Evolutionary conservation across 2,888 invertebrate species (phyloP).

Genomic region (Noctua pronuba): DNA sequence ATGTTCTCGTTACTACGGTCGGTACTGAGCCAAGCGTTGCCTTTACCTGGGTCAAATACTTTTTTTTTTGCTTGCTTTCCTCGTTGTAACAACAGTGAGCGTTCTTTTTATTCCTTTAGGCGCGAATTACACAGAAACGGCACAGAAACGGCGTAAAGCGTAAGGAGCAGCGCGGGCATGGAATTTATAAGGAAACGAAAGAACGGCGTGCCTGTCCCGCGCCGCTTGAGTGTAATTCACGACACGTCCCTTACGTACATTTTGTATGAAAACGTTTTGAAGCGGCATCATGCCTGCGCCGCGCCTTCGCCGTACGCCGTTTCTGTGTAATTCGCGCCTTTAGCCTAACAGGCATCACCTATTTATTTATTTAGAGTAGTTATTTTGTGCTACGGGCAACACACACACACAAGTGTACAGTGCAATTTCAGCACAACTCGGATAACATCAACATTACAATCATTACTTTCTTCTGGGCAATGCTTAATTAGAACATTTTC

Average conservation of each 20-base stretch:
- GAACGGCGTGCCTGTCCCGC: too few relatives aligned
- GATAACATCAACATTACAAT: not conserved
- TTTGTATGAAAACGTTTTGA: too few relatives aligned
- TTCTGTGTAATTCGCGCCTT: too few relatives aligned
- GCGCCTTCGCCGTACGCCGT: too few relatives aligned
- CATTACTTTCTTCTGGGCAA: not conserved
- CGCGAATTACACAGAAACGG: too few relatives aligned
- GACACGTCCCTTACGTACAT: too few relatives aligned
- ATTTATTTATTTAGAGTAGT: not conserved
- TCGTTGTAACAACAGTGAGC: not conserved
- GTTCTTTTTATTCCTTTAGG: not conserved
- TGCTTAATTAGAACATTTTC: slow-evolving; percentile 20
- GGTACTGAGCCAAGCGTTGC: not conserved
- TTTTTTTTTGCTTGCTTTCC: not conserved
- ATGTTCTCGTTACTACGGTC: not conserved
- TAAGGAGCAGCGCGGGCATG: too few relatives aligned
- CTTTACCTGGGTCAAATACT: not conserved
- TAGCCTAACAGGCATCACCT: not conserved
- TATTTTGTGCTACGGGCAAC: slow-evolving; percentile 19
- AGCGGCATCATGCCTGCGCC: too few relatives aligned
- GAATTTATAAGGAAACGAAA: too few relatives aligned
- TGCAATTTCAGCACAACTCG: not conserved
- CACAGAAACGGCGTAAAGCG: too few relatives aligned
- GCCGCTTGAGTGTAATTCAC: too few relatives aligned
- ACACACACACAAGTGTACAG: not conserved